Base-by-base conservation (phyloP, 2,113 vertebrate species). In the Phaetusa simplex region DNA sequence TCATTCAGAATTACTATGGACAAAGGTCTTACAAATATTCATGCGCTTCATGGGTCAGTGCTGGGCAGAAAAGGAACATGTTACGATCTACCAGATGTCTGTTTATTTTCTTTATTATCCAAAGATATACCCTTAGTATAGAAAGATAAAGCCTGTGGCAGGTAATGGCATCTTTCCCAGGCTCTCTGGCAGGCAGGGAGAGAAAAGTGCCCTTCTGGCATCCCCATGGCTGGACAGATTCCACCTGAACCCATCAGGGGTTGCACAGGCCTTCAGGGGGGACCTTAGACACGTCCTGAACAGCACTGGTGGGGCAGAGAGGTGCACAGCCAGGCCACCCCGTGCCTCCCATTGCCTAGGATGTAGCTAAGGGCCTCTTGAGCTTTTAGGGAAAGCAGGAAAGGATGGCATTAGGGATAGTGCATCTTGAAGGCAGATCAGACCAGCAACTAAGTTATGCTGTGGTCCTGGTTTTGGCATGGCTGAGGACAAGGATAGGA, bases 221-320 rank as follows among this genome's bases (percentile, higher is more conserved):
- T 56, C 34, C 36, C 29, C 11, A 7, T n/a, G 36, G 9, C 49
- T 73, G 53, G 38, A 61, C 5, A 62, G 49, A 20, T 61, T 21
- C 74, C 38, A 38, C 5, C 11, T 16, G 30, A 72, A 70, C 23
- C 6, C 24, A 30, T 8, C 5, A 55, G 38, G 38, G 13, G 26
- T 7, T 18, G 20, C 12, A 12, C 1, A 27, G 22, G 22, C 64
- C 43, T 84, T 71, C 2, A 2, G 13, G 1, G 6, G 17, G 5
- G 4, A 32, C 8, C 2, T 42, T 53, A 56, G 49, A 52, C 0
- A 1, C 0, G 4, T 52, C 11, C 36, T 65, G 50, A 73, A 62
- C 52, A 77, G 53, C 27, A 62, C 10, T 29, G 15, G 21, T 53
- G 20, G 36, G 8, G 3, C 38, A 34, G 21, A 62, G 36, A 47